Percentiles rank a stretch among this genome's conserved stretches.
Evolutionary conservation across 1,140 invertebrate genomes (phyloP).

Genomic region (Zelostemma sp.): DNA sequence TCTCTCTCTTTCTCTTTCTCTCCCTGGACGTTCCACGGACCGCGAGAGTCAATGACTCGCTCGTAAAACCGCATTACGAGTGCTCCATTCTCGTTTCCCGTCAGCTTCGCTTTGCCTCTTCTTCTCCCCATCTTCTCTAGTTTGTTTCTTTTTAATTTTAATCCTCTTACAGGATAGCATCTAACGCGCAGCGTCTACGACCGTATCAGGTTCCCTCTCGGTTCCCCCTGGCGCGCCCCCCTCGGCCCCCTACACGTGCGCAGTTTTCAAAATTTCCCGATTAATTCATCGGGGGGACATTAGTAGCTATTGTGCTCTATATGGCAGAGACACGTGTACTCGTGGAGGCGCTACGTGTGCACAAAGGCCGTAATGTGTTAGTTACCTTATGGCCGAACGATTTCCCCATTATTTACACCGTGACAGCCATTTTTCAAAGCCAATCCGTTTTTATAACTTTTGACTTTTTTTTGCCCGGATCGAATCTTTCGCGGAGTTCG

Average conservation of each 20-base stretch:
- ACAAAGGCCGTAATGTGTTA: constrained; percentile 27
- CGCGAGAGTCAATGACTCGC: constrained; percentile 52
- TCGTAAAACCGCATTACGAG: constrained; percentile 49
- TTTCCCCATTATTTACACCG: constrained; percentile 18
- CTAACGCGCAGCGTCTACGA: constrained; percentile 50
- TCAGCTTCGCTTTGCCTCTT: constrained; percentile 13
- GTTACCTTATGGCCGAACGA: constrained; percentile 30
- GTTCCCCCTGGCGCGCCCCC: neutral
- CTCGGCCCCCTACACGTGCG: constrained; percentile 27
- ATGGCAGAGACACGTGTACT: constrained; percentile 28
- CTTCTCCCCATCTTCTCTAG: neutral
- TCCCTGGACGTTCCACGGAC: constrained; percentile 24
- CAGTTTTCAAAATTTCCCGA: constrained; percentile 37
- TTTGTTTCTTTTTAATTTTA: constrained; percentile 48
- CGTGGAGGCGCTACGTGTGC: constrained; percentile 20
- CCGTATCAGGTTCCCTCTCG: constrained; percentile 59
- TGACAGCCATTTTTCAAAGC: constrained; percentile 2
- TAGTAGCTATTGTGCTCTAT: constrained; percentile 29
- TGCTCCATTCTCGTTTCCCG: constrained; percentile 22
- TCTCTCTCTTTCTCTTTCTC: no score
- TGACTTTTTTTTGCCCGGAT: no score
- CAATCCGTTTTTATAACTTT: no score
- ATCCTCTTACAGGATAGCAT: constrained; percentile 55
- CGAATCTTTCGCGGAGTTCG: no score
- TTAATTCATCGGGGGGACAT: constrained; percentile 42